Base-by-base conservation (phyloP, 2,113 vertebrate species). In the Gopherus flavomarginatus region DNA sequence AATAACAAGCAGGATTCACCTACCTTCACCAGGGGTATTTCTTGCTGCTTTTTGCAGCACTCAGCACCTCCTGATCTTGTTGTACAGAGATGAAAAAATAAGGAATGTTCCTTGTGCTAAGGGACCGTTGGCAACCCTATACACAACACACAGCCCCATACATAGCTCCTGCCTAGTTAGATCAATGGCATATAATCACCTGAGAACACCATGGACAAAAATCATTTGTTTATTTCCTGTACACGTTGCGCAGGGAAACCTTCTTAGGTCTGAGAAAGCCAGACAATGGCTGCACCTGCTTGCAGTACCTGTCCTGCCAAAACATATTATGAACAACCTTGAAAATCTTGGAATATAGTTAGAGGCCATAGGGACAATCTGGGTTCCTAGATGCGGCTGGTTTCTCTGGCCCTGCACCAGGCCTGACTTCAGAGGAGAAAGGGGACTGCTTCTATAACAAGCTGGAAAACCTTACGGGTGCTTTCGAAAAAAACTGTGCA, bases 131-230 rank as follows among this genome's bases (percentile, higher is more conserved):
- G 27, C 27, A 29, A 59, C 10, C 11, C 57, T 59, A 59, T 29
- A 26, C 65, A 69, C 92, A 96, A 86, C 85, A 95, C 95, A 97
- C 54, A 62, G 86, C 84, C 42, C 95, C 94, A 90, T 65, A 93
- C 93, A 88, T 65, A 93, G 92, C 92, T 97, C 95, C 96, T 94
- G 96, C 96, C 92, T 90, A 42, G 95, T 94, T 95, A 97, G 98
- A 98, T 98, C 98, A 97, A 98, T 98, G 97, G 97, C 94, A 97
- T 98, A 94, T 98, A 98, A 98, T 98, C 98, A 98, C 98, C 98
- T 98, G 97, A 97, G 98, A 98, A 98, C 97, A 98, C 98, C 97
- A 97, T 97, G 98, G 97, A 98, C 98, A 97, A 96, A 97, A 98
- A 98, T 98, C 98, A 98, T 94, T 97, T 97, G 96, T 98, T 69